Evolutionary conservation across 2,888 invertebrate genomes (phyloP).

Genomic region (Philopedon plagiatum): DNA sequence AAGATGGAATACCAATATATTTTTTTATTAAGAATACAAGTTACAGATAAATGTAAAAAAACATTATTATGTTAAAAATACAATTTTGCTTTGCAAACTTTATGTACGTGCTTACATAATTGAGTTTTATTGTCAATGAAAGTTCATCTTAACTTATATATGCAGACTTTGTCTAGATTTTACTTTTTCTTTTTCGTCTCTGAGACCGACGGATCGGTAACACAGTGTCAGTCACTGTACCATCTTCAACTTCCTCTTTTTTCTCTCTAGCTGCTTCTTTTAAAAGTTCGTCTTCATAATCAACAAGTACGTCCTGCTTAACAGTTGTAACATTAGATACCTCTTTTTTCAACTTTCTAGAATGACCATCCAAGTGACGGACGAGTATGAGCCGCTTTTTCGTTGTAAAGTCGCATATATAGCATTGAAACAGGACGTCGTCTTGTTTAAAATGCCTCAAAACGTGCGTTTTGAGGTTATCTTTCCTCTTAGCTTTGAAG

Average conservation of each 20-base stretch:
- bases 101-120: no score
- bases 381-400: background rate
- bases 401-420: slow-evolving; percentile 18
- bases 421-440: background rate
- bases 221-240: no score
- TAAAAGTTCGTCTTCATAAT: background rate
- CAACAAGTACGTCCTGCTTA: background rate
- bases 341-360: background rate
- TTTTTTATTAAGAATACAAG: no score
- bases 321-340: slow-evolving; percentile 5
- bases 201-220: no score
- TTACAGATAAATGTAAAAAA: no score
- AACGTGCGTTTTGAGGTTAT: slow-evolving; percentile 13
- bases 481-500: slow-evolving; percentile 16
- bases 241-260: background rate
- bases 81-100: no score
- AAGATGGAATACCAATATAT: no score
- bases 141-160: no score
- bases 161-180: no score
- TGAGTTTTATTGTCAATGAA: no score
- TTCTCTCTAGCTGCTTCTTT: background rate
- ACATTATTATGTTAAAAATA: no score
- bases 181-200: no score
- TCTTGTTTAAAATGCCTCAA: background rate
- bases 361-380: background rate